Evolutionary conservation across 2,797 vertebrate species (phyloP).

Genomic region (Channa striata): DNA sequence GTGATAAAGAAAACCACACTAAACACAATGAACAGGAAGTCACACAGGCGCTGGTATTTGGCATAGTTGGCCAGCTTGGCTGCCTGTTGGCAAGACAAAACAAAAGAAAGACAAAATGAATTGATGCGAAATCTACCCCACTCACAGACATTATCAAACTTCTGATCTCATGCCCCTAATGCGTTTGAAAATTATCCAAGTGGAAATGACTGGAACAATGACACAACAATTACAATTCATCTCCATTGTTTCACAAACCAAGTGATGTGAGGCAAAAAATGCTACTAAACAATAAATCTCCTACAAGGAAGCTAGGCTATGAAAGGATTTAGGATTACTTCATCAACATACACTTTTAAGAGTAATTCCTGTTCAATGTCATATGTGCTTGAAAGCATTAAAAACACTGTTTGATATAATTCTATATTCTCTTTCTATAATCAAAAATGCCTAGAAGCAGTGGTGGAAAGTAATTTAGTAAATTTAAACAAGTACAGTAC

Average conservation of each 20-base stretch:
- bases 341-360: not conserved
- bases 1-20: slow-evolving; percentile 91
- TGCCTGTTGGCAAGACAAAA: slow-evolving; percentile 81
- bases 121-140: too few relatives aligned
- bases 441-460: not conserved
- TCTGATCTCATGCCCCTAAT: not conserved
- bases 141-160: slow-evolving; percentile 1
- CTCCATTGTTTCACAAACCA: slow-evolving; percentile 12
- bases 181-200: slow-evolving; percentile 13
- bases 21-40: slow-evolving; percentile 93
- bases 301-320: not conserved
- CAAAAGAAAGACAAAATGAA: not conserved
- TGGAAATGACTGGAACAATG: slow-evolving; percentile 19
- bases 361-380: not conserved
- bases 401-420: not conserved
- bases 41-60: slow-evolving; percentile 94
- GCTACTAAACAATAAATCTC: slow-evolving; percentile 15
- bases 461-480: too few relatives aligned
- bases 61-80: slow-evolving; percentile 97
- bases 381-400: not conserved
- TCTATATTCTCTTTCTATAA: too few relatives aligned
- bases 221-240: slow-evolving; percentile 17
- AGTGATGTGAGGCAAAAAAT: not conserved
- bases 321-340: not conserved
- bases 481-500: too few relatives aligned